Evolutionary conservation across 2,888 invertebrate genomes (phyloP).

Genomic region (Ophion ellenae): DNA sequence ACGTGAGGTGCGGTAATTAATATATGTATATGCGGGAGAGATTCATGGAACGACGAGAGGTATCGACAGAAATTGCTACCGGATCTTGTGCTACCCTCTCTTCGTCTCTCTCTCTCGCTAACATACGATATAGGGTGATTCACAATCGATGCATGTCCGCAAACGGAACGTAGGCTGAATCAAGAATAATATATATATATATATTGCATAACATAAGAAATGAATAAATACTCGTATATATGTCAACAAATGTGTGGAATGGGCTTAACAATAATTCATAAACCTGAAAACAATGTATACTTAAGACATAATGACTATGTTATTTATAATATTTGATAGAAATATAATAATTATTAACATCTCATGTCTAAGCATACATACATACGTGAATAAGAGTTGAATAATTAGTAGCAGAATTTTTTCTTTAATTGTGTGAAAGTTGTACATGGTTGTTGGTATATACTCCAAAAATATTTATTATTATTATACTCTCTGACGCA

Average conservation of each 20-base stretch:
- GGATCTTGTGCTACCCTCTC: conserved; percentile 41
- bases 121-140: neutral
- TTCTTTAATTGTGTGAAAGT: neutral
- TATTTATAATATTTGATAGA: neutral
- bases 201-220: too few species aligned
- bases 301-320: neutral
- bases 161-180: neutral
- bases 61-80: conserved; percentile 59
- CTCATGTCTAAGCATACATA: neutral
- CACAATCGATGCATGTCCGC: neutral
- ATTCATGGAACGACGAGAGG: conserved; percentile 13
- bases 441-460: too few species aligned
- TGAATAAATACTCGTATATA: too few species aligned
- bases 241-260: too few species aligned
- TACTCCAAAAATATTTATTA: too few species aligned
- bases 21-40: conserved; percentile 15
- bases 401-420: neutral
- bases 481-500: too few species aligned
- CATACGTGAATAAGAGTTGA: neutral
- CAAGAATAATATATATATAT: neutral
- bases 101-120: neutral
- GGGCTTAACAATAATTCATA: neutral
- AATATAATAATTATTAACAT: neutral
- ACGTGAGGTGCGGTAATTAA: conserved; percentile 21
- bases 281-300: neutral